Evolutionary conservation across 2,888 invertebrate species (phyloP), one percentile per base, ranked within the genome.

Genomic region (Hypolimnas misippus): DNA sequence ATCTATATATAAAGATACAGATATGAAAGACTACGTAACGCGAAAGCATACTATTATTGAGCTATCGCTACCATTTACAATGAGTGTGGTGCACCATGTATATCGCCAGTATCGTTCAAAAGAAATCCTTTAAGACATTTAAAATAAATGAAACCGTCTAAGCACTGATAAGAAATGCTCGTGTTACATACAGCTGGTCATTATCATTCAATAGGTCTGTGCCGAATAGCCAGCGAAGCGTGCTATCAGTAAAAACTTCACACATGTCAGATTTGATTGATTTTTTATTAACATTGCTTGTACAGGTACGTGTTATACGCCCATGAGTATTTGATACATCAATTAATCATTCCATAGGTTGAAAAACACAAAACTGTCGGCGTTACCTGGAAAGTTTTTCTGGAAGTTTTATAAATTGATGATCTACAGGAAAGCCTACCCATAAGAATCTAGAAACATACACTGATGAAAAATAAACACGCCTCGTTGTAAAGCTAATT

Each of bases 221-320:
- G 31, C 62, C 46, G 55, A 56, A 62, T 65, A 56, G 1, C n/a
- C 52, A 56, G 6, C 35, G 49, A 53, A 33, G 62, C 65, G 56
- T 56, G 58, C 42, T 62, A 59, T 59, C 58, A 53, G 56, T 59
- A 65, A 58, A 62, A 62, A 62, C 58, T 21, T 21, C 21, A 19
- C 16, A 16, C 40, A 40, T 55, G 21, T 16, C 14, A 51, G 44
- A 59, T 42, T 40, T 49, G 56, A 56, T 46, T 42, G 46, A 56
- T 64, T 60, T 57, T 56, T 64, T 60, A 60, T 46, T 21, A 35
- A 54, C 6, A 17, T 12, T 59, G 21, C 53, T 44, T 31, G 12
- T 40, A 21, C 44, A 52, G 2, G 42, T 40, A 44, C 53, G 8
- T 50, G 10, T 29, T 29, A 25, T 25, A 50, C 12, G 29, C 14